Evolutionary conservation across 2,797 vertebrate species (phyloP), one percentile per base, ranked within the genome.

Genomic region (Echeneis naucrates): DNA sequence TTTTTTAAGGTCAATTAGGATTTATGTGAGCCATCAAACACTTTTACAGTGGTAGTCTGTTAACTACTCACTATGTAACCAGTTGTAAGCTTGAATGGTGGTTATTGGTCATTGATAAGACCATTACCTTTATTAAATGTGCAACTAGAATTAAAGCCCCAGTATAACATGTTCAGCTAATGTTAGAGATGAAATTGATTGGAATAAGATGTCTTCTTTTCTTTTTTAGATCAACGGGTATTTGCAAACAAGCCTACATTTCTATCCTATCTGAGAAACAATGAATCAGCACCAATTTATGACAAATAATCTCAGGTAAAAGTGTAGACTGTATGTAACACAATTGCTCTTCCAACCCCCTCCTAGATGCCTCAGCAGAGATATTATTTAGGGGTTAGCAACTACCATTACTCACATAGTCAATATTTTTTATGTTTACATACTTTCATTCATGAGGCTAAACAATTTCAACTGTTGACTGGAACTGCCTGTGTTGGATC

Each of bases 71-170:
- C 27, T 11, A 44, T 21, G 16, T 37, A 37, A 47, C 21, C 1
- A 42, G 5, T 7, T 21, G 23, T 2, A 6, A 44, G 47, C 19
- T 35, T 44, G 10, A 55, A 23, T 23, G 42, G 7, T 19, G 26
- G 30, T 10, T 7, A 52, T 50, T 52, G 44, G 30, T 37, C 38
- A 66, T 13, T 68, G 40, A 53, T 51, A 0, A 44, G 62, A 61
- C 11, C 8, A 10, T n/a, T 14, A 40, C 48, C 35, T 45, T 35
- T 45, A 19, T 30, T 0, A 5, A 48, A 55, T 70, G 30, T 45
- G 54, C 17, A 50, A 38, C 40, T 16, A 1, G 14, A 44, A 61
- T 60, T 68, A 16, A 51, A 62, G 44, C 8, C 16, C 14, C 10
- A 47, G 42, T 67, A 73, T 33, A 12, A 8, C 2, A 38, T 17